These are phyloP conservation scores for Tokudaia muenninki DNA, from an alignment of 2,797 vertebrate genomes.

Conservation along the genomic window DNA sequence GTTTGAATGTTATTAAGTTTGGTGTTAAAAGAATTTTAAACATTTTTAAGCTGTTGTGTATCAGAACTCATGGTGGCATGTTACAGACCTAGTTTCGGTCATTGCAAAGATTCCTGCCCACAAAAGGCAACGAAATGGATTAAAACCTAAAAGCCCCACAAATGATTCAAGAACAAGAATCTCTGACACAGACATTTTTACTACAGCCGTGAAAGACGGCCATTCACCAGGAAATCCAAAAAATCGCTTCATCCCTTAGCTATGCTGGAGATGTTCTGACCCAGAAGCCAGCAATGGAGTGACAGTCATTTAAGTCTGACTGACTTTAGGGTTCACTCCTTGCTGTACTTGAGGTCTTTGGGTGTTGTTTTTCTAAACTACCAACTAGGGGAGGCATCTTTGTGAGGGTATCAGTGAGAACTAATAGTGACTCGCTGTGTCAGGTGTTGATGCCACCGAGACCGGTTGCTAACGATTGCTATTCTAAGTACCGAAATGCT, in stretches of 20 bases:
- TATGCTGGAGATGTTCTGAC: neutral
- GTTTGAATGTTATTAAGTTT: constrained; percentile 46
- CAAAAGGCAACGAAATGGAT: neutral
- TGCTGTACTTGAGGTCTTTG: neutral
- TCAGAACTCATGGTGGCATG: constrained; percentile 4
- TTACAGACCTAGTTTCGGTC: neutral
- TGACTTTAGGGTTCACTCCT: neutral
- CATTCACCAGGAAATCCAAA: neutral
- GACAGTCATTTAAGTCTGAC: neutral
- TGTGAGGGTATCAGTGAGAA: neutral
- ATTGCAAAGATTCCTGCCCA: constrained; percentile 11
- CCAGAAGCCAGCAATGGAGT: neutral
- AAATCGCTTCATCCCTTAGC: constrained; percentile 25
- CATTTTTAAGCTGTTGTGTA: neutral
- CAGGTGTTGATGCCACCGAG: neutral
- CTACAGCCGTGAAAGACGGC: constrained; percentile 45
- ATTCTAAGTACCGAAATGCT: constrained; percentile 24
- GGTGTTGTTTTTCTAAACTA: constrained; percentile 3
- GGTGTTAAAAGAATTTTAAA: constrained; percentile 2
- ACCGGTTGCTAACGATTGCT: neutral
- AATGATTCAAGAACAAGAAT: neutral
- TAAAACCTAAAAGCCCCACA: neutral
- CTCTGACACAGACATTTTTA: neutral
- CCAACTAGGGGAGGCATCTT: neutral
- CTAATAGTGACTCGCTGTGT: neutral